Evolutionary conservation across 2,797 vertebrate genomes (phyloP).

Genomic region (Spondyliosoma cantharus): DNA sequence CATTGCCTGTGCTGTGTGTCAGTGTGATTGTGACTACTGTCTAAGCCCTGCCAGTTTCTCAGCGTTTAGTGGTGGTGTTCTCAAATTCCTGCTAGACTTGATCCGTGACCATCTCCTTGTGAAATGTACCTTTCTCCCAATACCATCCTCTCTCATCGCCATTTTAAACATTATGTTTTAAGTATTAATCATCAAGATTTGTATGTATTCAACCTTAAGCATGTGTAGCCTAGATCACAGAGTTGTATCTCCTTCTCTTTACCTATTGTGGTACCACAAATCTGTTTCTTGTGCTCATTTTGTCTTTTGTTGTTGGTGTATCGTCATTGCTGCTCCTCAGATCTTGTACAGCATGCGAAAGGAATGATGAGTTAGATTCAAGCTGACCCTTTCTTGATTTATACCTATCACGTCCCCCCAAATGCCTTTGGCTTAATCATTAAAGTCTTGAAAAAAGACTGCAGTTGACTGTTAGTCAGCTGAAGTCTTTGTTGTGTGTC

Average conservation of each 20-base stretch:
- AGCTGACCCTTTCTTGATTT: slow-evolving; percentile 45
- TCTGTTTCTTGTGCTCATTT: slow-evolving; percentile 39
- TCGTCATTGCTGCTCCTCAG: slow-evolving; percentile 34
- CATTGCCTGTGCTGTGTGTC: slow-evolving; percentile 79
- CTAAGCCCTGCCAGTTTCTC: slow-evolving; percentile 52
- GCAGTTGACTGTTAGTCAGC: slow-evolving; percentile 17
- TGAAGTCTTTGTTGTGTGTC: slow-evolving; percentile 35
- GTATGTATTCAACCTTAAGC: slow-evolving; percentile 26
- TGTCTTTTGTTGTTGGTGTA: slow-evolving; percentile 38
- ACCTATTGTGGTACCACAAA: slow-evolving; percentile 41
- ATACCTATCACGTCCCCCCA: slow-evolving; percentile 26
- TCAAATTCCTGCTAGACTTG: slow-evolving; percentile 46
- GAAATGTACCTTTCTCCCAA: slow-evolving; percentile 23
- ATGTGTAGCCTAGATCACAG: slow-evolving; percentile 23
- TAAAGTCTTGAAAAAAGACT: slow-evolving; percentile 18
- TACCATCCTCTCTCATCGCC: slow-evolving; percentile 37
- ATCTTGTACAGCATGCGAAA: slow-evolving; percentile 50
- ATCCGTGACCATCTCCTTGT: slow-evolving; percentile 59
- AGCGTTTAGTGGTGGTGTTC: slow-evolving; percentile 58
- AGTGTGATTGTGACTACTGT: slow-evolving; percentile 73
- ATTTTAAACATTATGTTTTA: slow-evolving; percentile 4
- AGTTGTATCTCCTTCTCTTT: slow-evolving; percentile 34
- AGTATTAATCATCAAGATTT: slow-evolving; percentile 24
- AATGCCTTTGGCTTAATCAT: slow-evolving; percentile 33
- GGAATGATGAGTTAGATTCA: slow-evolving; percentile 41